Evolutionary conservation across 2,113 vertebrate genomes (phyloP), one percentile per base, ranked within the genome.

Genomic region (Bubo blakistoni): DNA sequence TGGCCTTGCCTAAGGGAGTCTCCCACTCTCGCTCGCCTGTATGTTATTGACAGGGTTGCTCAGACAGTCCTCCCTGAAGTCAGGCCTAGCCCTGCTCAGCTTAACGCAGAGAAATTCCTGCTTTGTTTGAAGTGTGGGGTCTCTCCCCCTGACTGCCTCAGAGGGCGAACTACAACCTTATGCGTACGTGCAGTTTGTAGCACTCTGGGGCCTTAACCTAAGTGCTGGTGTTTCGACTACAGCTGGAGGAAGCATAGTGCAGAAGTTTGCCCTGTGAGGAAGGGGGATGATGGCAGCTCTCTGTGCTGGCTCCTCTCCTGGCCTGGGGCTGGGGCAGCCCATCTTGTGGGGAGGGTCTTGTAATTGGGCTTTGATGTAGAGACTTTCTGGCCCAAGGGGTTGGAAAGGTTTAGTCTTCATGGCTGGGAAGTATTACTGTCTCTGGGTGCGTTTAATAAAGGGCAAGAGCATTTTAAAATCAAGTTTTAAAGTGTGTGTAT

Each of bases 181-280:
- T 1, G 1, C 1, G 2, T 52, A n/a, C 1, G 5, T 54, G 61
- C 6, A 7, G 61, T 54, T 65, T 40, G 30, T 80, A 21, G 38
- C 38, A 11, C 44, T 61, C 22, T 46, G 44, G 44, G 44, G 44
- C 44, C 44, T 46, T 46, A 46, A 46, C 44, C 44, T 42, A 5
- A 30, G 62, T 55, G 51, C 66, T 51, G 36, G 14, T 1, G 12
- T 46, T 83, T 51, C 4, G 11, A 42, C 30, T 14, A n/a, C 25
- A 5, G 9, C 17, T 9, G 7, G 24, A 71, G 63, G 42, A 57
- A 22, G 46, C 1, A 1, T 4, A 4, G 7, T 44, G 81, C 38
- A 25, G 19, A 24, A 16, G 38, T 30, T 16, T 54, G 69, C 6
- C 47, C 38, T 3, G 2, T 14, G 19, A 58, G 30, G 30, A 57